phyloP scores from a whole-genome alignment of 1,140 invertebrate genomes.

The Ladona fulva region DNA sequence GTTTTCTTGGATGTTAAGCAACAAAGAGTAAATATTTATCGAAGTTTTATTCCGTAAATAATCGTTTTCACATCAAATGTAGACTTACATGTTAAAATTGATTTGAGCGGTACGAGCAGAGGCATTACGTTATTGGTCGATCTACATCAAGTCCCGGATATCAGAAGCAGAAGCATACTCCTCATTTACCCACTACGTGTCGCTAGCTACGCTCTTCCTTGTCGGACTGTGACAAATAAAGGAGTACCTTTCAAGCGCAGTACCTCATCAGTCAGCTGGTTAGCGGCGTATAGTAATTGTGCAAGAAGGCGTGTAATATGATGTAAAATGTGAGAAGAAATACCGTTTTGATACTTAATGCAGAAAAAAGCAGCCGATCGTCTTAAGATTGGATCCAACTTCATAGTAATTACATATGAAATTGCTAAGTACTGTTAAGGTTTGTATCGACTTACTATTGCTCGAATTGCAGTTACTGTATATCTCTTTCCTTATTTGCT shows the following conservation, averaged over 20 bases:
- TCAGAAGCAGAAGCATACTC: background rate
- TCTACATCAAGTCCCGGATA: background rate
- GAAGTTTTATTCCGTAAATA: no score
- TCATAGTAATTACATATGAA: background rate
- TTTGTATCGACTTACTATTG: background rate
- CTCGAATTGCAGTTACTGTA: background rate
- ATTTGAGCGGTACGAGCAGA: no score
- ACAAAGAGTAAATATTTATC: no score
- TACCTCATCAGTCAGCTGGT: conserved; percentile 3
- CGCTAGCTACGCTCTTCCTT: background rate
- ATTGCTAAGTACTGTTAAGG: background rate
- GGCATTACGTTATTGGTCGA: background rate
- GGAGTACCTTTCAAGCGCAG: background rate
- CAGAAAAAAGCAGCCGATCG: background rate
- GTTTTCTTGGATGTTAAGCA: no score
- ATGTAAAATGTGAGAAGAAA: background rate
- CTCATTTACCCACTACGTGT: background rate
- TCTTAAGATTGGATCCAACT: background rate
- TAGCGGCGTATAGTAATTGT: background rate
- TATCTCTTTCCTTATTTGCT: no score
- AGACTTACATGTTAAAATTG: no score
- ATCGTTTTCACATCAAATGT: no score
- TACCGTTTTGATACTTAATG: background rate
- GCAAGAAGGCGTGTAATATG: background rate
- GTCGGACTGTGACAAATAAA: conserved; percentile 6